Evolutionary conservation across 2,113 vertebrate genomes (phyloP), one percentile per base, ranked within the genome.

Genomic region (Hiodon tergisus): DNA sequence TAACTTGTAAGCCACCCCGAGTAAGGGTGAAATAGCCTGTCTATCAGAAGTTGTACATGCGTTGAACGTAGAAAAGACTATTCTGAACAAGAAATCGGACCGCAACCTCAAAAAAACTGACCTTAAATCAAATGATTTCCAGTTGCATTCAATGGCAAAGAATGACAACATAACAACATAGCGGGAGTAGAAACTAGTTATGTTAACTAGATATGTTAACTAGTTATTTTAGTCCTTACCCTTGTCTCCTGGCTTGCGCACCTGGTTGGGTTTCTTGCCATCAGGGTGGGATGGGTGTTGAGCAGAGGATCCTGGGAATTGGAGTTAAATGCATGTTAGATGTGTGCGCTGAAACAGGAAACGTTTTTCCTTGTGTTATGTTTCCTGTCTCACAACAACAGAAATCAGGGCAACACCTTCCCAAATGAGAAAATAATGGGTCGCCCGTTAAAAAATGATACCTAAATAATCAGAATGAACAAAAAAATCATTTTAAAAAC

Each of bases 261-360:
- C 86, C 80, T 78, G 62, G 74, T 90, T 90, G 0, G 79, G 69
- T 16, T 83, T 90, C 78, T 87, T 89, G 79, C 84, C 86, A 67
- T 80, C 31, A 0, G 74, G 70, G 3, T 78, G 55, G 8, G 80
- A 58, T 0, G 81, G 73, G 9, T 71, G 62, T 53, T 75, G 83
- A 77, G 74, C 79, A 0, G 83, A 78, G 4, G 86, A 81, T 10
- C 88, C 90, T 92, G 79, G 13, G 80, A 71, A n/a, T 83, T 58
- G 76, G 51, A 67, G 31, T 3, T 13, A 14, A 78, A 62, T 72
- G 5, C 71, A 31, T 31, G 31, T 31, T 31, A 31, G 31, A 31
- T 31, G 31, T 31, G 31, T n/a, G 6, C 4, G 31, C 46, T 60
- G 5, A 60, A 7, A 59, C 31, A 14, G 9, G 10, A 46, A 55